These are phyloP conservation scores for Ectropis crepuscularia DNA, from an alignment of 2,888 invertebrate genomes.

Conservation along the genomic window DNA sequence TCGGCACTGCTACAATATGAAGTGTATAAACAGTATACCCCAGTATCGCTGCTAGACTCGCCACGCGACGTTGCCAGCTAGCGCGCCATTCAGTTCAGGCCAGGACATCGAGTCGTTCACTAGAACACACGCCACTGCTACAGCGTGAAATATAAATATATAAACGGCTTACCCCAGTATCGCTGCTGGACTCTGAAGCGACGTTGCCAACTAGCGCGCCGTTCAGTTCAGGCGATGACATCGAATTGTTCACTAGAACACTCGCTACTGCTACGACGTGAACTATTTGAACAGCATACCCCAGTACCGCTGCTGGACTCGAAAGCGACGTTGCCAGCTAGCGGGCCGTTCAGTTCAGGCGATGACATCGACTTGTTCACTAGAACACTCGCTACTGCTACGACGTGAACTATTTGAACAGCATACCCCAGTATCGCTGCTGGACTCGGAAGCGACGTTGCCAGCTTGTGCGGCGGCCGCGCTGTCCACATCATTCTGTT, in stretches of 20 bases:
- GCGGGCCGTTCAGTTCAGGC: slow-evolving; percentile 27
- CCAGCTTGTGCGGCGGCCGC: slow-evolving; percentile 33
- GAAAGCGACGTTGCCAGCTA: neutral
- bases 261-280: no score
- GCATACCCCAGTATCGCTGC: slow-evolving; percentile 75
- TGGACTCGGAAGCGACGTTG: slow-evolving; percentile 65
- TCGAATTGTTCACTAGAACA: slow-evolving; percentile 4
- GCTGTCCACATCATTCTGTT: slow-evolving; percentile 36
- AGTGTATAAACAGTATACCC: no score
- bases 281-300: slow-evolving; percentile 44
- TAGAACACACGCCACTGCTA: slow-evolving; percentile 69
- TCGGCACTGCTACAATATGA: no score
- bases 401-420: no score
- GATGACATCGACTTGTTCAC: slow-evolving; percentile 11
- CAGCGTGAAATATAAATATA: no score
- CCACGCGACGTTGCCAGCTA: no score
- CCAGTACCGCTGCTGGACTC: slow-evolving; percentile 28
- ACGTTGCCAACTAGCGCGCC: slow-evolving; percentile 40
- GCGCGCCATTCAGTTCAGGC: slow-evolving; percentile 14
- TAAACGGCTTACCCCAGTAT: slow-evolving; percentile 64
- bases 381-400: no score
- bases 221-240: slow-evolving; percentile 18
- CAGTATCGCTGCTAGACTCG: no score
- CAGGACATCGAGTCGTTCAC: slow-evolving; percentile 47
- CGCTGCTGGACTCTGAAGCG: slow-evolving; percentile 75